phyloP scores from a whole-genome alignment of 2,888 invertebrate species.

The Mimumesa dahlbomi region DNA sequence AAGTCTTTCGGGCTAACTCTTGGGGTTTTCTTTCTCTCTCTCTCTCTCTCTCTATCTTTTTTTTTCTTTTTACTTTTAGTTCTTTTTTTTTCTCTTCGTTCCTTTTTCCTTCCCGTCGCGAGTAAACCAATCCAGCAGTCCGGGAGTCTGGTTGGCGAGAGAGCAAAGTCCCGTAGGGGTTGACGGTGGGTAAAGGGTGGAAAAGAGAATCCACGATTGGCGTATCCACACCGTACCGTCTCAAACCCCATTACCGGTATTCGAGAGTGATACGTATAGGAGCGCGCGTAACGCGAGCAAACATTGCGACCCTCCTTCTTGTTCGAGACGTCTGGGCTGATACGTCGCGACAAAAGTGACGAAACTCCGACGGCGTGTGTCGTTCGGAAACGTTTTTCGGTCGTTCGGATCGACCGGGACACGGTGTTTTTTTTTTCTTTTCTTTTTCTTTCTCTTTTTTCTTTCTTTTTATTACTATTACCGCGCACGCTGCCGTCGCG shows the following conservation, averaged over 20 bases:
- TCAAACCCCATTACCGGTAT: constrained; percentile 55
- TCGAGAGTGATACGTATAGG: constrained; percentile 47
- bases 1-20: no score
- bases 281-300: constrained; percentile 37
- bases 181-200: constrained; percentile 53
- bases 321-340: constrained; percentile 12
- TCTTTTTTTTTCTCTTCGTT: constrained; percentile 5
- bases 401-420: background rate
- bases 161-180: constrained; percentile 50
- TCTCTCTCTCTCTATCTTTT: no score
- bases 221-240: constrained; percentile 33
- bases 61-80: no score
- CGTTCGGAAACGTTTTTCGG: constrained; percentile 13
- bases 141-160: constrained; percentile 14
- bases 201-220: constrained; percentile 58
- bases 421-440: no score
- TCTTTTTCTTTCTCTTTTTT: no score
- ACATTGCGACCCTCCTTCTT: constrained; percentile 31
- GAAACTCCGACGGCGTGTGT: background rate
- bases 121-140: constrained; percentile 47
- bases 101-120: constrained; percentile 51
- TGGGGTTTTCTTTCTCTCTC: no score
- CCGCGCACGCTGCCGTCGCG: background rate
- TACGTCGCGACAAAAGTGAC: background rate
- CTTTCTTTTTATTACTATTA: no score